A percentile compares a stretch with the other conserved stretches of the same genome.
These are phyloP conservation scores for Drosophila ananassae DNA, from an alignment of 1,140 invertebrate species.

Conservation along the genomic window DNA sequence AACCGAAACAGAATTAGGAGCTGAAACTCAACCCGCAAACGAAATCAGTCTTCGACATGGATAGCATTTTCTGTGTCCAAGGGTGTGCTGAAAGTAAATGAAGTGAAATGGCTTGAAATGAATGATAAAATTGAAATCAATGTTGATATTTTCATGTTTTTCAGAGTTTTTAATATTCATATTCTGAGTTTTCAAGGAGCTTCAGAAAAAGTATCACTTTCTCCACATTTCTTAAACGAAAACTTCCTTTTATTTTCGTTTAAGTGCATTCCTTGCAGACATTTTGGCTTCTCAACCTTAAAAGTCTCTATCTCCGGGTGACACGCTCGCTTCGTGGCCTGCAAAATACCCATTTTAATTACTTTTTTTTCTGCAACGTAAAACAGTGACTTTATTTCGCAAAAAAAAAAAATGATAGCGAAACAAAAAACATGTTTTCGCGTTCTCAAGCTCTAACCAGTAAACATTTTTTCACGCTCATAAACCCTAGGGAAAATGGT, in stretches of 20 bases:
- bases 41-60: slow-evolving; percentile 19
- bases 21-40: slow-evolving; percentile 13
- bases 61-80: background rate
- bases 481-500: slow-evolving; percentile 66
- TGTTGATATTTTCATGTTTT: slow-evolving; percentile 40
- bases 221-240: too few species aligned
- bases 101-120: slow-evolving; percentile 73
- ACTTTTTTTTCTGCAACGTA: slow-evolving; percentile 21
- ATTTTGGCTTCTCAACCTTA: background rate
- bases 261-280: background rate
- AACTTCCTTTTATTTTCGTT: background rate
- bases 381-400: slow-evolving; percentile 34
- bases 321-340: slow-evolving; percentile 13
- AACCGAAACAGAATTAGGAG: slow-evolving; percentile 16
- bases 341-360: slow-evolving; percentile 31
- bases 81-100: slow-evolving; percentile 49
- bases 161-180: background rate
- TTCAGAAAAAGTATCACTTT: too few species aligned
- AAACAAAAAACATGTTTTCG: slow-evolving; percentile 41
- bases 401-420: background rate
- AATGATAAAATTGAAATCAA: slow-evolving; percentile 70
- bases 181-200: background rate
- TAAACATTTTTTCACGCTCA: slow-evolving; percentile 64
- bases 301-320: slow-evolving; percentile 14
- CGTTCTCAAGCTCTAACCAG: slow-evolving; percentile 44